Evolutionary conservation across 2,888 invertebrate species (phyloP), one percentile per base, ranked within the genome.

Genomic region (Tetheella fluctuosa): DNA sequence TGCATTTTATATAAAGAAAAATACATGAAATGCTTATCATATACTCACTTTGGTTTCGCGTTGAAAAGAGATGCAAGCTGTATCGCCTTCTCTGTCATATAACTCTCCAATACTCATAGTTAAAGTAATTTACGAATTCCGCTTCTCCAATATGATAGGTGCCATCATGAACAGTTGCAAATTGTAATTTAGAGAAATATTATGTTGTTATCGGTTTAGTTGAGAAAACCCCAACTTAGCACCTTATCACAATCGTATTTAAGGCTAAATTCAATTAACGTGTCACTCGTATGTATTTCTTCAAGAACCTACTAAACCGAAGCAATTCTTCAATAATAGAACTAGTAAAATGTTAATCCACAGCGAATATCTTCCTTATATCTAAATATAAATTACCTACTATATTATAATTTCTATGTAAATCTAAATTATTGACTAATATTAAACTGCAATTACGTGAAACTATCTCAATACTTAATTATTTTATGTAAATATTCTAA

Each of bases 401-500:
- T 73, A 71, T 76, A 63, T 76, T 84, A 80, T 84, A 73, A 82
- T 85, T 88, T 82, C 68, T 83, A 80, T 84, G 83, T 85, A 86
- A 86, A 85, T 83, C 82, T 86, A 87, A 87, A 87, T 89, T 89
- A 88, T 89, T 85, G 78, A 82, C 77, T 86, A 81, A 84, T 84
- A 80, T 76, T 79, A 84, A 72, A 83, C 76, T 84, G 84, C 85
- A 80, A 83, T 84, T 86, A 84, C 81, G 81, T 82, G 84, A 86
- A n/a, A 88, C 85, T 89, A 86, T 88, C 85, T 85, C 85, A 85
- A 83, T 85, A 88, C 85, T 86, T 86, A 85, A 85, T 88, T 81
- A 80, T 89, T 89, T 86, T 88, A 86, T 91, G 90, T 90, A 91
- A 89, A 91, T 91, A 91, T 77, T 68, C 73, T 87, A 81, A 88